Base-by-base conservation (phyloP, 2,888 invertebrate genomes). In the Archips crataeganus region DNA sequence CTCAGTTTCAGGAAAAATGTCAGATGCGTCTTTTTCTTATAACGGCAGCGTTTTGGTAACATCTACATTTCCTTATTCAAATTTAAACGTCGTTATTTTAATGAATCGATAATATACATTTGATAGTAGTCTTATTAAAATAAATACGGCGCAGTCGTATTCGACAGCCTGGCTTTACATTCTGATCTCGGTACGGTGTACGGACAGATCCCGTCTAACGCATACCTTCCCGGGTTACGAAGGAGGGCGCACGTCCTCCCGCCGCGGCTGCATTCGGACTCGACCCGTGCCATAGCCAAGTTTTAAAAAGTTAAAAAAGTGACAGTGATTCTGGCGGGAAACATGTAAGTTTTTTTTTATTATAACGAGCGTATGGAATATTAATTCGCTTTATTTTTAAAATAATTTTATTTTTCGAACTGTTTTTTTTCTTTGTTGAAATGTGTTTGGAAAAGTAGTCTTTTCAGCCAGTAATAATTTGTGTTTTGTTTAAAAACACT, bases 281-380 rank as follows among this genome's bases (percentile, higher is more conserved):
- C 73, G 23, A 11, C 60, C 23, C 69, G 70, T 23, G 42, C 34
- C 54, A 63, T 15, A 69, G 13, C 47, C 70, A 65, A 70, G 70
- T 74, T 74, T 73, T 61, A 63, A 74, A 74, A 74, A 74, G 74
- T 74, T 70, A 42, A 67, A 23, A 60, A 59, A 70, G 74, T 74
- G 74, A 34, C 74, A 70, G 74, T 69, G 74, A 15, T 64, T 70
- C 60, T 74, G 65, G 70, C 65, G 69, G 65, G 65, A 61, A 60
- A 39, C 69, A 42, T 15, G 74, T 74, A 70, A 70, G 74, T 70
- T 49, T 65, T 23, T 64, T 61, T 32, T 54, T 13, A 15, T 32
- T 51, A 11, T 47, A 8, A 32, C 32, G 8, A 0, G 39, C 23
- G 34, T 45, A 23, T 39, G 4, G 39, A 13, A 47, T 34, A 34